Evolutionary conservation across 2,888 invertebrate species (phyloP).

Genomic region (Pyrrhosoma nymphula): DNA sequence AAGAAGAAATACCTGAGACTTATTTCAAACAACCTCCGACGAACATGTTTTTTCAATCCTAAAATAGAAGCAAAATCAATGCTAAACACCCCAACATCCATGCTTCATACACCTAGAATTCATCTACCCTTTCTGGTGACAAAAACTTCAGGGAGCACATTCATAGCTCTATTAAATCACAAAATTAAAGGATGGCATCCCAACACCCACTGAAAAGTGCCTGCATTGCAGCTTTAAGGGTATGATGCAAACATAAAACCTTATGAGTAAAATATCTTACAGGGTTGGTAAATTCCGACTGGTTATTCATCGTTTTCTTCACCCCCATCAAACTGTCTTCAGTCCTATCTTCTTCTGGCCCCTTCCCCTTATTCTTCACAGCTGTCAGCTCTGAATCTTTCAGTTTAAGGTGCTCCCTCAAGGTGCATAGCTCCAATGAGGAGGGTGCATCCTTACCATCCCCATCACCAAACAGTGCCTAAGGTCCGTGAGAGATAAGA

Average conservation of each 20-base stretch:
- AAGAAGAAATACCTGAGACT: no score
- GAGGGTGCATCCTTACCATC: background rate
- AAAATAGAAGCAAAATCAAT: no score
- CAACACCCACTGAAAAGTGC: no score
- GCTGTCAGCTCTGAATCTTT: background rate
- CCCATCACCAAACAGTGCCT: constrained; percentile 18
- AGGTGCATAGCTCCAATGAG: background rate
- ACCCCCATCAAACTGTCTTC: background rate
- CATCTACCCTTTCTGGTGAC: no score
- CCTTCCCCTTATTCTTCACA: background rate
- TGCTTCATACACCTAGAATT: no score
- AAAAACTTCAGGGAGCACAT: no score
- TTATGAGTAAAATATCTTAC: background rate
- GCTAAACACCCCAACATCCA: no score
- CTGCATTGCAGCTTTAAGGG: no score
- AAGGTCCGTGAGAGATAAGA: background rate
- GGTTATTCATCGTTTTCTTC: background rate
- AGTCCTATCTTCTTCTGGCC: background rate
- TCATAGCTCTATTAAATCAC: no score
- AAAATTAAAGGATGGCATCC: no score
- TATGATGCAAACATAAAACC: background rate
- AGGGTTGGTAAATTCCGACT: background rate
- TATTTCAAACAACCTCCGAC: no score
- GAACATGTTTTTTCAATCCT: no score
- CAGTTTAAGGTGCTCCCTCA: background rate